Evolutionary conservation across 2,888 invertebrate genomes (phyloP), one percentile per base, ranked within the genome.

Genomic region (Zhengitettix transpicula): DNA sequence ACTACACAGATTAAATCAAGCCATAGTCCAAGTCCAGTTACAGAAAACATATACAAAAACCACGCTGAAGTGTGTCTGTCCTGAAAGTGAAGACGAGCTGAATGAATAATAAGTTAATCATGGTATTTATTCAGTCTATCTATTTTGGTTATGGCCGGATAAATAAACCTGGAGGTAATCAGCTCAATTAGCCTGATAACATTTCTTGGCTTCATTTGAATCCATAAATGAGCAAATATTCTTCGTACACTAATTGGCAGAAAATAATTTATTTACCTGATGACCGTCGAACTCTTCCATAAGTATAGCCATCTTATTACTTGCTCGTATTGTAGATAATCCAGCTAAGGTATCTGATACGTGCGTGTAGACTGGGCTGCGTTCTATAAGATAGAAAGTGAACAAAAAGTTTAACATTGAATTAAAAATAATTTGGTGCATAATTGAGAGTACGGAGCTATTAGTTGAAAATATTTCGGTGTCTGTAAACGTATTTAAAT

Each of bases 311-410:
- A 89, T 82, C 0, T 84, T 84, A 1, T 80, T 78, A 67, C 84
- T 88, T 0, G 90, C 87, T 59, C 93, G 75, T 55, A 93, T 87
- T 0, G 90, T 89, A 1, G 87, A 81, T 17, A 92, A 71, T 0
- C 92, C 92, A 65, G 85, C 81, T 7, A 93, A 75, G 0, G 87
- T 84, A 9, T 89, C 84, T 68, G 84, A 87, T 52, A 92, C 74
- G 70, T 91, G 90, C 1, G 87, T 81, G 70, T 89, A 91, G 0
- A 92, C 85, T 1, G 92, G 92, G 68, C 89, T 89, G 61, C 89
- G 80, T 63, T 91, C 91, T 91, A 74, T 12, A 47, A n/a, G 1
- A 47, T n/a, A 9, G 16, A n/a, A 16, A 28, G 28, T 5, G 28
- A 28, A 28, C 28, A 28, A 28, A 28, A 28, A 5, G 2, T 28